Percentiles rank a stretch among this genome's conserved stretches.
Conservation (phyloP, 1,140 invertebrate species). For the Saccostrea echinata region DNA sequence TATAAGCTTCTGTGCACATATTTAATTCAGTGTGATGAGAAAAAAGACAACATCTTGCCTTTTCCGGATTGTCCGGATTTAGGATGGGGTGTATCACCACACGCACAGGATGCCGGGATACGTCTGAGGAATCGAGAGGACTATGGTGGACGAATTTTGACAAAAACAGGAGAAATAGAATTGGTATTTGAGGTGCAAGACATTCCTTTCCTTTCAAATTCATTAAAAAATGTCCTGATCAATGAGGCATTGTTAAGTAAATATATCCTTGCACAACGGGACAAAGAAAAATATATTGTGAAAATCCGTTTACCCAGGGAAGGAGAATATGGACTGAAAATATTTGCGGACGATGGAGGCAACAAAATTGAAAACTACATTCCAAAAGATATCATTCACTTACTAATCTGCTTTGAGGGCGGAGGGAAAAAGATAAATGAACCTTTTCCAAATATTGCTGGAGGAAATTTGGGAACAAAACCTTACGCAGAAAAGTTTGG, state of each 20-base stretch:
- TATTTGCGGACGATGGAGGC: constrained; percentile 39
- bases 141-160: constrained; percentile 41
- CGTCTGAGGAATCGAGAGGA: constrained; percentile 30
- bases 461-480: constrained; percentile 48
- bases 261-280: constrained; percentile 41
- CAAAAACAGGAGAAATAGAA: constrained; percentile 44
- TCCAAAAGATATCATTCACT: constrained; percentile 51
- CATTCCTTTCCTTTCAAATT: constrained; percentile 37
- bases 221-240: constrained; percentile 46
- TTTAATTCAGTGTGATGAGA: constrained; percentile 51
- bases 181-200: constrained; percentile 19
- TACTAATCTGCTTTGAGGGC: constrained; percentile 46
- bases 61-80: constrained; percentile 55
- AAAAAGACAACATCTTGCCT: constrained; percentile 28
- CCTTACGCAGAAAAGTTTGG: constrained; percentile 38
- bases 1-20: constrained; percentile 53
- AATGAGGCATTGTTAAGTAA: constrained; percentile 43
- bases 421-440: constrained; percentile 37
- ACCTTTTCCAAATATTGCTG: constrained; percentile 52
- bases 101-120: constrained; percentile 31
- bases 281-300: constrained; percentile 46
- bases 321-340: constrained; percentile 56
- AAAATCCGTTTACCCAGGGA: constrained; percentile 49
- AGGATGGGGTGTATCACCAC: constrained; percentile 53
- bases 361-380: constrained; percentile 31